Conservation (phyloP, 2,888 invertebrate genomes). For the Linyphia triangularis region DNA sequence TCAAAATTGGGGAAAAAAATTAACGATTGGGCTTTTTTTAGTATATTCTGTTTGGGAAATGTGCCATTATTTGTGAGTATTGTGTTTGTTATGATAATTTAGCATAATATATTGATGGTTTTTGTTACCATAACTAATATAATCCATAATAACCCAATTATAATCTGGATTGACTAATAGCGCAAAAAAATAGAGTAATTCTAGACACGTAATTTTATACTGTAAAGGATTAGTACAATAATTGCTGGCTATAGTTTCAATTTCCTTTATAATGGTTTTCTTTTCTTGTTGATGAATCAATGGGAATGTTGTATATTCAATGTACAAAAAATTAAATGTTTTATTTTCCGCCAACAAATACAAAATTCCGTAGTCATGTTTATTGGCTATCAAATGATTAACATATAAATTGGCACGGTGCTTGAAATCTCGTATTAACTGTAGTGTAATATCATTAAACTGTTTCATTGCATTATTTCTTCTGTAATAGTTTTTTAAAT, state of each 20-base stretch:
- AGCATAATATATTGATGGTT: conserved; percentile 14
- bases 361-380: conserved; percentile 15
- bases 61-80: too few relatives aligned
- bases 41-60: too few relatives aligned
- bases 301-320: conserved; percentile 34
- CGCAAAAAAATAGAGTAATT: conserved; percentile 40
- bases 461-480: conserved; percentile 6
- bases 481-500: conserved; percentile 27
- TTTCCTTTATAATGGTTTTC: conserved; percentile 7
- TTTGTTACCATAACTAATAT: background rate
- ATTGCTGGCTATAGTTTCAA: conserved; percentile 1
- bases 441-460: conserved; percentile 18
- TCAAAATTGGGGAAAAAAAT: too few relatives aligned
- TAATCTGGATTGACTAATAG: conserved; percentile 6
- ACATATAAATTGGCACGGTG: background rate
- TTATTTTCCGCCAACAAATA: background rate
- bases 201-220: conserved; percentile 23
- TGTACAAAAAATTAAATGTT: background rate
- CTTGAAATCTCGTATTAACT: conserved; percentile 9
- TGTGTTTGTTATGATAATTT: background rate
- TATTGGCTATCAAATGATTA: background rate
- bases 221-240: background rate
- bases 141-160: conserved; percentile 33
- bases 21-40: too few relatives aligned
- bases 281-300: background rate